Base-by-base conservation (phyloP, 1,140 invertebrate genomes). In the Zaprionus nigranus region DNA sequence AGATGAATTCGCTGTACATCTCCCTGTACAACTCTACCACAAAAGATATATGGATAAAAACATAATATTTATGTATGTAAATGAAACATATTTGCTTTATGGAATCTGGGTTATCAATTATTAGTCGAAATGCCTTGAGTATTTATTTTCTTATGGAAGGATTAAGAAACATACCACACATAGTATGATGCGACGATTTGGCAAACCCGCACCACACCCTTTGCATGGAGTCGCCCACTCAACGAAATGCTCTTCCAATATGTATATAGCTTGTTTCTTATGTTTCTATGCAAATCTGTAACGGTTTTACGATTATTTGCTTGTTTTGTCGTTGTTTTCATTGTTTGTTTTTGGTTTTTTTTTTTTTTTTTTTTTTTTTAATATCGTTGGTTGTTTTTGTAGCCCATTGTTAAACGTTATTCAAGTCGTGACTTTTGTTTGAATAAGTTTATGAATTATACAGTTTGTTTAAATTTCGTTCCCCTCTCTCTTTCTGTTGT, bases 351-450 rank as follows among this genome's bases (percentile, higher is more conserved):
- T 59, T 64, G 28, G 3, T 30, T 59, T 40, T 61, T 24, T 26
- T 49, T 40, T 34, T 49, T 11, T 34, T 49, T 11, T 17, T 17
- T 57, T 24, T 57, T 54, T 40, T 34, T 49, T 1, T 11, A 11
- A 46, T 20, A 6, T 46, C 40, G 7, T 46, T 34, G 28, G 28
- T 30, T 46, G 2, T 54, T 34, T 67, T 13, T 20, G 17, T n/a
- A 26, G 26, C 26, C 40, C 40, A 40, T 68, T 77, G 53, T 74
- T 62, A 54, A 22, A 57, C 36, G 34, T 49, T 73, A 64, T 70
- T 71, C 62, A 74, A 66, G 38, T 61, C 64, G 60, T 60, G 22
- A 69, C 51, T 38, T 43, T 71, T 72, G 30, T 51, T 71, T 69
- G 57, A 60, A 49, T 22, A 46, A 13, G 36, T 34, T 61, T 62